These are phyloP conservation scores for Perodicticus potto DNA, from an alignment of 2,797 vertebrate genomes.

Conservation along the genomic window DNA sequence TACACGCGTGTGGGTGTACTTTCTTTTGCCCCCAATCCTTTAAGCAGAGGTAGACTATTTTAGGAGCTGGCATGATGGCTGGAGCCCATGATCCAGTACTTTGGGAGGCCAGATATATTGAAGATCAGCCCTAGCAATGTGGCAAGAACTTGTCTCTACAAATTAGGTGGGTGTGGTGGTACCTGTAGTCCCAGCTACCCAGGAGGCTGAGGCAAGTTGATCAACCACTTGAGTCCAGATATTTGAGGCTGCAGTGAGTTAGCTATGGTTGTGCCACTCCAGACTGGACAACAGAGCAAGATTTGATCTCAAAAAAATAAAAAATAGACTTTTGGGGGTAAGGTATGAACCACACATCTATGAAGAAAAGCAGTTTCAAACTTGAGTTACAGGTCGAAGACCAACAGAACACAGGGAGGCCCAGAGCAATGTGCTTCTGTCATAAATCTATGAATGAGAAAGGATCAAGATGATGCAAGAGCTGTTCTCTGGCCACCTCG, in stretches of 20 bases:
- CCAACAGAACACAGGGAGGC: background rate
- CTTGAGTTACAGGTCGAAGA: slow-evolving; percentile 55
- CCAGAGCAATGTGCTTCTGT: background rate
- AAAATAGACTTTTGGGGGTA: background rate
- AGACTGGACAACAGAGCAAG: background rate
- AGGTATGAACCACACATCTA: background rate
- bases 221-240: background rate
- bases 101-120: background rate
- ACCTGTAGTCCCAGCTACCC: background rate
- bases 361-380: slow-evolving; percentile 43
- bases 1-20: background rate
- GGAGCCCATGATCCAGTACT: background rate
- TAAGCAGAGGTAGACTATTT: background rate
- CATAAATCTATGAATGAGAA: background rate
- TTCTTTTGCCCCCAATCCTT: background rate
- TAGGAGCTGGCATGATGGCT: background rate
- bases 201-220: background rate
- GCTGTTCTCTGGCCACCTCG: background rate
- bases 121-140: background rate
- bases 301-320: background rate
- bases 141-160: background rate
- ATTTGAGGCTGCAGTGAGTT: background rate
- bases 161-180: background rate
- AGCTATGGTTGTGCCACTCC: background rate
- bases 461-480: background rate